phyloP scores from a whole-genome alignment of 2,888 invertebrate genomes.

The Cenopis cana region DNA sequence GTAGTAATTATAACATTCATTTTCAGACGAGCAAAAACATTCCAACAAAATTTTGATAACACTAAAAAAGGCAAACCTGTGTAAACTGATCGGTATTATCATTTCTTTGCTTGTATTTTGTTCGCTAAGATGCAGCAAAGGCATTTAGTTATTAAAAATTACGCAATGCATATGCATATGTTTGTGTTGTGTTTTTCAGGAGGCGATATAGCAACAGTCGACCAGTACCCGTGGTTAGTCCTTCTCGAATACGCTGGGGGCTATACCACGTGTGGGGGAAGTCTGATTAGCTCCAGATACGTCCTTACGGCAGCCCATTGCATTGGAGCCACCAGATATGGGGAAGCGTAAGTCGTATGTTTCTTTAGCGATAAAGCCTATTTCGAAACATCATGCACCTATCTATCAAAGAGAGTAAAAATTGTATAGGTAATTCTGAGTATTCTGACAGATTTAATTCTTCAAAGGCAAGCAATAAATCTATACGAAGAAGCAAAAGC shows the following conservation, averaged over 20 bases:
- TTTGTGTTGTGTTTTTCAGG: conserved; percentile 47
- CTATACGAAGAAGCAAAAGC: no score
- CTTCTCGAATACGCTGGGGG: conserved; percentile 63
- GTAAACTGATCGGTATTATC: not conserved
- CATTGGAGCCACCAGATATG: conserved; percentile 57
- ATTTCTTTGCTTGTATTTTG: not conserved
- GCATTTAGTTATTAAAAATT: not conserved
- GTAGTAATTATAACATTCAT: not conserved
- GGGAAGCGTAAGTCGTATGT: conserved; percentile 48
- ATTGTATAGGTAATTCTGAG: not conserved
- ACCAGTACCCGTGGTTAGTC: conserved; percentile 80
- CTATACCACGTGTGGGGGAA: conserved; percentile 66
- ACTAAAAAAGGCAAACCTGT: not conserved
- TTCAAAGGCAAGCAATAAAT: conserved; percentile 1
- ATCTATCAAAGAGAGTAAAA: not conserved
- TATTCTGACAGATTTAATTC: not conserved
- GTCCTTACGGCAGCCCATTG: conserved; percentile 80
- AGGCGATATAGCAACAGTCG: conserved; percentile 66
- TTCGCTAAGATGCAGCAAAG: not conserved
- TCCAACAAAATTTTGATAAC: not conserved
- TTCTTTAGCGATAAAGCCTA: not conserved
- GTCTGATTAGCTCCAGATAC: conserved; percentile 70
- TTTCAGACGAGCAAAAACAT: not conserved
- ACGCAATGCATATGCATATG: not conserved
- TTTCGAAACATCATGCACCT: no score